Conservation (phyloP, 2,797 vertebrate species). For the Poecilia velifera region DNA sequence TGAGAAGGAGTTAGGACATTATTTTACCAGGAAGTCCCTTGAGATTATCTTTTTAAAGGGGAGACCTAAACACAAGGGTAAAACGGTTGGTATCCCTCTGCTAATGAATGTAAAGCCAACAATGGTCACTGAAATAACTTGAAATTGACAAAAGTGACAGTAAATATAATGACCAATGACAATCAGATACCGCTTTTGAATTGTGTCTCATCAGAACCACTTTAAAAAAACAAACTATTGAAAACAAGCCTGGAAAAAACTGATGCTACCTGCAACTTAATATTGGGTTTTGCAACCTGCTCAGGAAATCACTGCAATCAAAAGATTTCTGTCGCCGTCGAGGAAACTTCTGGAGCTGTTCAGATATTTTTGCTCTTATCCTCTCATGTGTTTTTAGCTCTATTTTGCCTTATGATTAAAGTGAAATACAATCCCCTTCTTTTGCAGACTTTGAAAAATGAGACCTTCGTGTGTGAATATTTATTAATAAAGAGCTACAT, state of each 20-base stretch:
- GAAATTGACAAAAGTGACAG: not conserved
- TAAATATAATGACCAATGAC: not conserved
- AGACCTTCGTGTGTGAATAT: not conserved
- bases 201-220: not conserved
- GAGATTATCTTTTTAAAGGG: not conserved
- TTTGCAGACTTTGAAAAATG: not conserved
- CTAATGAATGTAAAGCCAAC: not conserved
- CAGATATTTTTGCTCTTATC: not conserved
- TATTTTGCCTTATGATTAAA: not conserved
- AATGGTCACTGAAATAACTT: not conserved
- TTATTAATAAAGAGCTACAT: not conserved
- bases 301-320: not conserved
- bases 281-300: not conserved
- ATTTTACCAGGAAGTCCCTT: not conserved
- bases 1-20: not conserved
- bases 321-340: not conserved
- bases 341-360: not conserved
- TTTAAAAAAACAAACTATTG: not conserved
- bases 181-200: not conserved
- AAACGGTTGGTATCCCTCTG: no score
- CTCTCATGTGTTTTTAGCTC: not conserved
- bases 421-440: not conserved
- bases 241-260: not conserved
- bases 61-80: not conserved
- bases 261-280: not conserved